These are phyloP conservation scores for Rhabdophis nuchalis DNA, from an alignment of 2,797 vertebrate species.

Conservation along the genomic window DNA sequence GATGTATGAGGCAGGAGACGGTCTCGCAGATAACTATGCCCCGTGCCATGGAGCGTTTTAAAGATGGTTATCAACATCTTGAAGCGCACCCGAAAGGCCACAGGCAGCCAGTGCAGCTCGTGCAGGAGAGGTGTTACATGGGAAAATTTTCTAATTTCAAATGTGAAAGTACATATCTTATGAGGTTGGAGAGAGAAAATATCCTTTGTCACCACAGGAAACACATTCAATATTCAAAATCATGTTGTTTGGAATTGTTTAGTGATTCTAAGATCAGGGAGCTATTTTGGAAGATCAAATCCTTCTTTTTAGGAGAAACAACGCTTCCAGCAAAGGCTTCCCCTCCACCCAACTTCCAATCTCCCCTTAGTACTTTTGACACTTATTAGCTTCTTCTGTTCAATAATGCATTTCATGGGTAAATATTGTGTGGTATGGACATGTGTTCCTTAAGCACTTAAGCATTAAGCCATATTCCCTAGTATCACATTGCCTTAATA, in stretches of 20 bases:
- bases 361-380: background rate
- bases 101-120: too few species aligned
- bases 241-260: background rate
- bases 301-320: background rate
- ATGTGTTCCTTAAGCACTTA: conserved; percentile 39
- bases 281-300: background rate
- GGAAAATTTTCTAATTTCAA: background rate
- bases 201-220: background rate
- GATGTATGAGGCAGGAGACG: too few species aligned
- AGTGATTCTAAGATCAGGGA: background rate
- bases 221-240: background rate
- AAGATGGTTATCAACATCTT: too few species aligned
- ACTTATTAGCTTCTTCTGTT: conserved; percentile 41
- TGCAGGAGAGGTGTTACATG: too few species aligned
- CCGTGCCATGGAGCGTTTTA: too few species aligned
- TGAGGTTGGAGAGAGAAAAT: background rate
- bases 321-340: conserved; percentile 4
- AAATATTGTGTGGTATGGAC: conserved; percentile 42
- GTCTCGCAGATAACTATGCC: too few species aligned
- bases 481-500: conserved; percentile 38
- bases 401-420: conserved; percentile 50
- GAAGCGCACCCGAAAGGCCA: too few species aligned
- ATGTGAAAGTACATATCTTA: background rate
- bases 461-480: conserved; percentile 26
- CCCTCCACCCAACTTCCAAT: background rate